Conservation (phyloP, 1,140 invertebrate genomes). For the Formica exsecta region DNA sequence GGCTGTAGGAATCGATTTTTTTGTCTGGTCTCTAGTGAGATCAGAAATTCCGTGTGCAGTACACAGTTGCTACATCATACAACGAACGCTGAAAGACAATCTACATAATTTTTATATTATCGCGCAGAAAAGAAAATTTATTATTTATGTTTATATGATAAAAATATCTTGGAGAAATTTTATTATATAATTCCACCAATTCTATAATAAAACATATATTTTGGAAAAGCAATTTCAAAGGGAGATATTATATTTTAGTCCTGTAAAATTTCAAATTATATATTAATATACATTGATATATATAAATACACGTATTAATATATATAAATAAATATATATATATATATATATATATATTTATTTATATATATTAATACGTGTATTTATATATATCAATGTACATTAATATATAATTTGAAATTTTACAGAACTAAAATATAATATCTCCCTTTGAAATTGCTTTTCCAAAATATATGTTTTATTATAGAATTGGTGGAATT, state of each 20-base stretch:
- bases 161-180: not conserved
- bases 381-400: too few species aligned
- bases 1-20: conserved; percentile 27
- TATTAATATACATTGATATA: not conserved
- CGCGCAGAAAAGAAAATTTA: not conserved
- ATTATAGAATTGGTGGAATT: not conserved
- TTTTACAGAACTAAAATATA: not conserved
- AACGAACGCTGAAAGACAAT: conserved; percentile 40
- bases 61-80: conserved; percentile 28
- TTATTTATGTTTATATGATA: not conserved
- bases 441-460: not conserved
- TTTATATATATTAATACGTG: too few species aligned
- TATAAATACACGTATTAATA: too few species aligned
- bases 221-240: not conserved
- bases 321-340: too few species aligned
- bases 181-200: not conserved
- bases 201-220: not conserved
- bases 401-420: not conserved
- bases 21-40: conserved; percentile 22
- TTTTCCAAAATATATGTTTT: not conserved
- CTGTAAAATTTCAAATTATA: not conserved
- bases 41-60: conserved; percentile 45
- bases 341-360: too few species aligned
- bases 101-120: not conserved
- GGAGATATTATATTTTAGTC: not conserved